A percentile compares a stretch with the other conserved stretches of the same genome.
Conservation (phyloP, 2,888 invertebrate genomes). For the Arrhopalites spinosus region DNA sequence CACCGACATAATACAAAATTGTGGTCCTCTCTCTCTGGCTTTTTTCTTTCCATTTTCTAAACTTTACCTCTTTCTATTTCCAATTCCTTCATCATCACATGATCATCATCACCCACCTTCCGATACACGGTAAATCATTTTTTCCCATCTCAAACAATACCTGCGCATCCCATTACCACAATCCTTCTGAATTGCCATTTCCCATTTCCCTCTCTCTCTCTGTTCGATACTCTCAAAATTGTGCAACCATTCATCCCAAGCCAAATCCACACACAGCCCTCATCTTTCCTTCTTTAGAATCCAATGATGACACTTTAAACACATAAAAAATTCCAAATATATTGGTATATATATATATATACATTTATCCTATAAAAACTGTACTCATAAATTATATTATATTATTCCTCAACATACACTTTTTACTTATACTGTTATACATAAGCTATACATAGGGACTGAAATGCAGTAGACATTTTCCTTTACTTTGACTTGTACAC, state of each 20-base stretch:
- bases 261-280: constrained; percentile 7
- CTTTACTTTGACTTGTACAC: too few species aligned
- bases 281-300: constrained; percentile 2
- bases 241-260: background rate
- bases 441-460: background rate
- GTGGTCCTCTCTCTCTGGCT: constrained; percentile 1
- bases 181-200: constrained; percentile 37
- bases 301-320: too few species aligned
- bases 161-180: constrained; percentile 44
- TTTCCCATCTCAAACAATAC: constrained; percentile 51
- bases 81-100: constrained; percentile 24
- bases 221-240: background rate
- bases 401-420: background rate
- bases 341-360: background rate
- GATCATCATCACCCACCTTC: constrained; percentile 7
- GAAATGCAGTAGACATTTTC: background rate
- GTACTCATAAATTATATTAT: too few species aligned
- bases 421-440: background rate
- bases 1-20: background rate
- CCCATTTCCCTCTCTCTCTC: constrained; percentile 18
- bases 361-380: too few species aligned
- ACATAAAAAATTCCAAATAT: background rate
- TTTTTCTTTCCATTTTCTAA: background rate
- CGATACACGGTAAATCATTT: constrained; percentile 44
- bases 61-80: background rate